phyloP scores from a whole-genome alignment of 2,888 invertebrate species.

The Caenorhabditis virilis region DNA sequence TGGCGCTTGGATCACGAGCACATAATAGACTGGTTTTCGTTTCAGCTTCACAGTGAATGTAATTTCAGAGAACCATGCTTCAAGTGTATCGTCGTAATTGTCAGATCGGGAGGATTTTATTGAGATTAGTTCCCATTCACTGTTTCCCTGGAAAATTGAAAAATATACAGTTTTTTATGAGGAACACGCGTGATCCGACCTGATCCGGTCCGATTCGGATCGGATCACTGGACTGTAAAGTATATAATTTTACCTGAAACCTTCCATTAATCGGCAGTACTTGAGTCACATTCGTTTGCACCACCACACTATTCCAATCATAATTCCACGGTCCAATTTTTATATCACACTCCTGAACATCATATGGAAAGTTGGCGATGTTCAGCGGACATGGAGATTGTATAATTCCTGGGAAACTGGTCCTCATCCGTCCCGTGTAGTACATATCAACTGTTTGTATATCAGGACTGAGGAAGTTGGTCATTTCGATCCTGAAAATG shows the following conservation, averaged over 20 bases:
- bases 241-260: conserved; percentile 32
- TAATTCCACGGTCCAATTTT: conserved; percentile 47
- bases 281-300: conserved; percentile 13
- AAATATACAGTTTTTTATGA: no score
- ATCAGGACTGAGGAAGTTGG: conserved; percentile 20
- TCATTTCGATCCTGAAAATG: conserved; percentile 33
- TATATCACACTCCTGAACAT: conserved; percentile 43
- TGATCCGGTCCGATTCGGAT: no score
- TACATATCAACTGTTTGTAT: conserved; percentile 40
- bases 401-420: conserved; percentile 37
- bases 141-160: conserved; percentile 52
- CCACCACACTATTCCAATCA: conserved; percentile 25
- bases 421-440: conserved; percentile 40
- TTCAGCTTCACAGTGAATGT: conserved; percentile 31
- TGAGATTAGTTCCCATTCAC: conserved; percentile 48
- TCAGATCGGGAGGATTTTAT: conserved; percentile 25
- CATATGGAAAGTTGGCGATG: conserved; percentile 49
- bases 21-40: conserved; percentile 46
- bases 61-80: conserved; percentile 24
- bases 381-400: conserved; percentile 41
- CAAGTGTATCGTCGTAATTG: conserved; percentile 20
- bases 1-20: conserved; percentile 50
- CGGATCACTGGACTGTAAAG: no score
- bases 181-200: no score
- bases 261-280: conserved; percentile 18